Evolutionary conservation across 1,140 invertebrate genomes (phyloP), one percentile per base, ranked within the genome.

Genomic region (Conopomorpha cramerella): DNA sequence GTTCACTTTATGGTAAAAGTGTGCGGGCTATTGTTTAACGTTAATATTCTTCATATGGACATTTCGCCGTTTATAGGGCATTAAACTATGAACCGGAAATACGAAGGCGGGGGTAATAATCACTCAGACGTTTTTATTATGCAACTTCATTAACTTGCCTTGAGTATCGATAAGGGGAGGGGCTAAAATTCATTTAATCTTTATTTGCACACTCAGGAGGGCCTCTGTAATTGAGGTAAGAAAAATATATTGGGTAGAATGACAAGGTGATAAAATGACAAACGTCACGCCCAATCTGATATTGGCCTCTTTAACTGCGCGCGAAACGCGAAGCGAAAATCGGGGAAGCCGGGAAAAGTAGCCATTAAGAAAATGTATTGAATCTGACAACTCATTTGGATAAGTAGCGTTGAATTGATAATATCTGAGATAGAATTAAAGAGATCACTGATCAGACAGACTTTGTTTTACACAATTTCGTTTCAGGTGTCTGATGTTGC

Each of bases 211-310:
- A 49, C 39, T 43, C 33, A 40, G 42, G 50, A 45, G 48, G 48
- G 49, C 34, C n/a, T n/a, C 47, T 51, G 54, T 57, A 57, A 57
- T 57, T 57, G 54, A 57, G 51, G 54, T 49, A 43, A 54, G 53
- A 52, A 54, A 38, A 57, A 49, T n/a, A 53, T 53, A 54, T 57
- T 54, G 54, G 48, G 46, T 51, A 39, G 45, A 54, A 43, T 54
- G 51, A 57, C 54, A 54, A 57, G 54, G 49, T 51, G 51, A 57
- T 57, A 54, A 57, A 57, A 57, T 45, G 54, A 57, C 54, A 57
- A 57, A 54, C 48, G 54, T 46, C 49, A 48, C 51, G 45, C 46
- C 42, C 48, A 46, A 46, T 51, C 51, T 54, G 49, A 54, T 57
- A 51, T 57, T 51, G 47, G 43, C 41, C 43, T 52, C 49, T 49